Conservation (phyloP, 2,888 invertebrate genomes). For the Abrostola triplasia region DNA sequence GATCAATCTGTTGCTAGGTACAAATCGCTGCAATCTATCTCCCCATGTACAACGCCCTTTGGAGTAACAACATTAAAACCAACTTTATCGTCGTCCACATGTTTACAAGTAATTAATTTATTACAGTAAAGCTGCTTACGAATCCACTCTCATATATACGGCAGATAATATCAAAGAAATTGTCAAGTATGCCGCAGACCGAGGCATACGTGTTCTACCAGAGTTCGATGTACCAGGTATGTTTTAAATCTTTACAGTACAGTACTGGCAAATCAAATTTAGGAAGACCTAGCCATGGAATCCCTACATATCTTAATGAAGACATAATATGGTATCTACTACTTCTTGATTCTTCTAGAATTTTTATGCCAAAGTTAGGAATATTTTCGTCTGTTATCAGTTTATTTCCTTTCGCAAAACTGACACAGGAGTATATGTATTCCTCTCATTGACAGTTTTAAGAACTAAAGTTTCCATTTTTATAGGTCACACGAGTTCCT, state of each 20-base stretch:
- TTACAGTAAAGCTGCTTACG: slow-evolving; percentile 91
- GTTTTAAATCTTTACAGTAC: not conserved
- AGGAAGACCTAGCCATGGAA: no score
- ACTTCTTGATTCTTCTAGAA: no score
- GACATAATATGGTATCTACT: no score
- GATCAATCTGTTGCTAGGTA: no score
- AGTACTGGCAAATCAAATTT: no score
- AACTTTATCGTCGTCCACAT: no score
- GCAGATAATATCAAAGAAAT: slow-evolving; percentile 89
- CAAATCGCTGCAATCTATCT: no score
- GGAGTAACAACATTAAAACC: no score
- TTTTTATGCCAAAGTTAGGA: no score
- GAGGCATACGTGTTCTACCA: slow-evolving; percentile 95
- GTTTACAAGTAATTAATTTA: not conserved
- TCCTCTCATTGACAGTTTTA: not conserved
- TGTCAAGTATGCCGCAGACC: slow-evolving; percentile 92
- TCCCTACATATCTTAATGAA: no score
- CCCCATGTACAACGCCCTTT: no score
- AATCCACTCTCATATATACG: slow-evolving; percentile 89
- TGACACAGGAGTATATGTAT: no score
- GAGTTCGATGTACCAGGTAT: slow-evolving; percentile 97
- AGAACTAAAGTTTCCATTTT: not conserved
- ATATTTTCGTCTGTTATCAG: not conserved
- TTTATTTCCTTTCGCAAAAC: not conserved
- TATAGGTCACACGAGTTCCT: slow-evolving; percentile 92